Evolutionary conservation across 2,888 invertebrate genomes (phyloP).

Genomic region (Dryadula phaetusa): DNA sequence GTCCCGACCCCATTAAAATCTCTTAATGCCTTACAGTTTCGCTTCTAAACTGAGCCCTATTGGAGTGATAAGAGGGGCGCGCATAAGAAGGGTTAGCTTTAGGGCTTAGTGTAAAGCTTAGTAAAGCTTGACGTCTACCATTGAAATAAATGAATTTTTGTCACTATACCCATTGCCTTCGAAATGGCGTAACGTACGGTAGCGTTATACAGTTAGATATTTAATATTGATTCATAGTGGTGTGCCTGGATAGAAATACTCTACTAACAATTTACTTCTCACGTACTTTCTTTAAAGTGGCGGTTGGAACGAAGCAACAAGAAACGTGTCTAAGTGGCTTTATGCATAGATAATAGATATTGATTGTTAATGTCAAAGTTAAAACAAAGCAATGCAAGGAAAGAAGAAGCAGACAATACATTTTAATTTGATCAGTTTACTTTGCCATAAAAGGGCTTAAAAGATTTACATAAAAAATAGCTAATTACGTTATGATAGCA

Average conservation of each 20-base stretch:
- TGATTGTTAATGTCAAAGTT: not conserved
- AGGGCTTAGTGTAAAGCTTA: not conserved
- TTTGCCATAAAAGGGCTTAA: not conserved
- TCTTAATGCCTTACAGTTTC: not conserved
- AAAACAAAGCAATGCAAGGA: not conserved
- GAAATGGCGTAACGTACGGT: not conserved
- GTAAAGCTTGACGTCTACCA: not conserved
- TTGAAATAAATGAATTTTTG: not conserved
- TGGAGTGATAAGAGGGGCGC: not conserved
- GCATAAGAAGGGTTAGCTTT: not conserved
- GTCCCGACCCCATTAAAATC: conserved; percentile 7
- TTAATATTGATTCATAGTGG: not conserved
- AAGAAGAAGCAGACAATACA: not conserved
- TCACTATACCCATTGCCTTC: not conserved
- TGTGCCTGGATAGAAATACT: not conserved
- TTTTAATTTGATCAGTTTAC: not conserved
- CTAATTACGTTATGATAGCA: not conserved
- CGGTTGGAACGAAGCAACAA: not conserved
- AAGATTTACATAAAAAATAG: not conserved
- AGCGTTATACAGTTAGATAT: not conserved
- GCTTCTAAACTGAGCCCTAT: not conserved
- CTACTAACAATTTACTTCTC: not conserved
- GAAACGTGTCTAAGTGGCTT: not conserved
- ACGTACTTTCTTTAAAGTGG: not conserved
- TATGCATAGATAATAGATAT: not conserved